Evolutionary conservation across 1,140 invertebrate species (phyloP).

Genomic region (Micrasema minimum): DNA sequence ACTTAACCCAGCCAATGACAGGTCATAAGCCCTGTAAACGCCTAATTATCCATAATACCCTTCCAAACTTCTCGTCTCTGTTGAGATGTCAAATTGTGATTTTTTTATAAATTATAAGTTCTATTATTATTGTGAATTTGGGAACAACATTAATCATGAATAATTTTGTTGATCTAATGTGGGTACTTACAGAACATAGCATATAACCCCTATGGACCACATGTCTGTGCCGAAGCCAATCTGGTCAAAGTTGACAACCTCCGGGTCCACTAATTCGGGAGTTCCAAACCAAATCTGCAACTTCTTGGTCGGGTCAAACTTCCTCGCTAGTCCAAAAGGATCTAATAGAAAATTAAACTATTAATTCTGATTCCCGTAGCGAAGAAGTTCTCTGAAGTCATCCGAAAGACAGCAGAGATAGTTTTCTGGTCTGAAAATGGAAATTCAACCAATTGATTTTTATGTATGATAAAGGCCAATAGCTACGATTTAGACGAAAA

Average conservation of each 20-base stretch:
- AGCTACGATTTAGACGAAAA: too few species aligned
- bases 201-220: slow-evolving; percentile 98
- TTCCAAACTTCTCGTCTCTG: too few species aligned
- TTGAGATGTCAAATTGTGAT: too few species aligned
- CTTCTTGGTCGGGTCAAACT: slow-evolving; percentile 92
- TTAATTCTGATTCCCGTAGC: slow-evolving; percentile 97
- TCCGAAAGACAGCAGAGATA: slow-evolving; percentile 96
- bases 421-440: slow-evolving; percentile 88
- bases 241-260: slow-evolving; percentile 98
- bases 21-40: too few species aligned
- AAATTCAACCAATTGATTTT: background rate
- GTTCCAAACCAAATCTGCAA: slow-evolving; percentile 95
- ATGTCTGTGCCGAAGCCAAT: slow-evolving; percentile 95
- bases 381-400: too few species aligned
- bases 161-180: too few species aligned
- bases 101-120: too few species aligned
- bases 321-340: slow-evolving; percentile 92
- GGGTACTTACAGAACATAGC: slow-evolving; percentile 94
- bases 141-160: too few species aligned
- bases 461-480: background rate
- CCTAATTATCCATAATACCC: too few species aligned
- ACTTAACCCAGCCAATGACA: too few species aligned
- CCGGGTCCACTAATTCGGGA: slow-evolving; percentile 97
- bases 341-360: slow-evolving; percentile 98
- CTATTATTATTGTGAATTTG: too few species aligned